Base-by-base conservation (phyloP, 2,113 vertebrate genomes). In the Telmatochromis sp. region DNA sequence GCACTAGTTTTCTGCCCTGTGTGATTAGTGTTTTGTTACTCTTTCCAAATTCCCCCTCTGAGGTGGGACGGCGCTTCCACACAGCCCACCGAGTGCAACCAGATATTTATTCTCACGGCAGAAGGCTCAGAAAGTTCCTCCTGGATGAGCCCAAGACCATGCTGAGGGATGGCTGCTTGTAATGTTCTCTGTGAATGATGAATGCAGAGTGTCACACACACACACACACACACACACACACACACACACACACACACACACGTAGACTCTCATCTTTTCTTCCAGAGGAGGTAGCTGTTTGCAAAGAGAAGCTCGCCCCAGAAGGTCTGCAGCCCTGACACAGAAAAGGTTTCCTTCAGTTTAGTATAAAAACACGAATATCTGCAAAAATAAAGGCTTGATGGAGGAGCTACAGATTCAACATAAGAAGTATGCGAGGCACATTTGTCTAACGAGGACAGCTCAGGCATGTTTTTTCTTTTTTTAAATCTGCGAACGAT, bases 1-100 rank as follows among this genome's bases (percentile, higher is more conserved):
- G 93, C 92, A 89, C 90, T 73, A 94, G 92, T 92, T 94, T 94
- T 94, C 86, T 91, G 88, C 85, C 83, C 91, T 70, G 83, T 91
- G 92, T 93, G 83, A 93, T 94, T 83, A 90, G 89, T 85, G 87
- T 57, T 92, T 87, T 91, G 88, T 88, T 87, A 85, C 85, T 31
- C 31, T 88, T 90, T 82, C 87, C 57, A 89, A 88, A 91, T 89
- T 83, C 73, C 53, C 55, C 37, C 55, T 90, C 70, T 89, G 81
- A 88, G 85, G 83, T 81, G 80, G 87, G 87, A 85, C 84, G 9
- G 81, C 6, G 73, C 75, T 17, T 75, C 85, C 75, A 21, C 51
- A 65, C 73, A 75, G 88, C 87, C 87, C 58, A 53, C 82, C 49
- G 35, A 83, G 57, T 12, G 54, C 42, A 31, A 42, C 49, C 6